Base-by-base conservation (phyloP, 2,113 vertebrate genomes). In the Carlito syrichta region DNA sequence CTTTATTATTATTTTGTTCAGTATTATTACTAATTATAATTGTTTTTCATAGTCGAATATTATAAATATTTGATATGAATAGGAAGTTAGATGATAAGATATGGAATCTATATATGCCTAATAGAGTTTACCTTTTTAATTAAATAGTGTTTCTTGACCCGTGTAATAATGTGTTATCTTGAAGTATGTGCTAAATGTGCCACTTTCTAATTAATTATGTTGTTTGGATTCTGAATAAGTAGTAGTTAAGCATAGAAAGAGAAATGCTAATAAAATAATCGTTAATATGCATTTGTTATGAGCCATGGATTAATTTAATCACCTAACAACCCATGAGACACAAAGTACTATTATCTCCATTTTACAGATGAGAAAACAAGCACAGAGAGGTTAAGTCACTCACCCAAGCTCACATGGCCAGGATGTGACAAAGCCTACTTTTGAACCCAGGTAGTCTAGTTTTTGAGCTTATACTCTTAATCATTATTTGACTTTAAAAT, bases 401-500 rank as follows among this genome's bases (percentile, higher is more conserved):
- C 25, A 45, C 1, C 40, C 11, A 68, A 13, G 11, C 25, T 58
- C 2, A 52, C 32, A 20, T 45, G 66, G 8, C n/a, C 30, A 88
- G 52, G 23, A 10, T 69, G 45, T 93, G 60, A 52, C 60, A 94
- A 81, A 71, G 40, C 32, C 35, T 84, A 1, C 52, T 84, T 95
- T 94, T 91, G 93, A 95, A 94, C 6, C 14, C 6, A 83, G 73
- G 69, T 23, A 52, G 48, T 74, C 63, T 82, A n/a, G n/a, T 86
- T 86, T 97, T 87, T 45, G 50, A 86, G 50, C 54, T 58, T 88
- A 22, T 84, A 43, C 56, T 73, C 40, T 81, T 90, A 83, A 63
- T 77, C 35, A 78, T 94, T 50, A 69, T 94, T 95, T 95, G 92
- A 87, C 63, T 94, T 81, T 90, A 76, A 97, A 96, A 84, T 83